A percentile compares a stretch with the other conserved stretches of the same genome.
Evolutionary conservation across 2,113 vertebrate species (phyloP).

Genomic region (Etia nguti): DNA sequence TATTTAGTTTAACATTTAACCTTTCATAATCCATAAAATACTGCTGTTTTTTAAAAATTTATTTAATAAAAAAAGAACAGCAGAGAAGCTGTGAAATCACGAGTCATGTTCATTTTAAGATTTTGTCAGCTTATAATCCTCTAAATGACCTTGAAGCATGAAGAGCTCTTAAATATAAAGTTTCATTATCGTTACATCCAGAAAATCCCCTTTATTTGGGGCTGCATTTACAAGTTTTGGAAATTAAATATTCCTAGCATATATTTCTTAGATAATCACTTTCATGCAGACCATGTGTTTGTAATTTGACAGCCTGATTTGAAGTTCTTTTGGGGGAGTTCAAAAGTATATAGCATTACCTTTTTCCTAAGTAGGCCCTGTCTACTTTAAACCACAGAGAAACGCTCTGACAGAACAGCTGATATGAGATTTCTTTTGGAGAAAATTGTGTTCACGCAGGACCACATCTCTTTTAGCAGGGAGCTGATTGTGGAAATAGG

Average conservation of each 20-base stretch:
- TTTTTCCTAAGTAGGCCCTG: not conserved
- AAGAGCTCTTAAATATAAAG: not conserved
- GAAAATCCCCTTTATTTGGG: not conserved
- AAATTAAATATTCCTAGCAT: not conserved
- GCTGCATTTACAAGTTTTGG: not conserved
- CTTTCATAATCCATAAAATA: not conserved
- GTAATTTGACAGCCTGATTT: not conserved
- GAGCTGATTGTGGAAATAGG: not conserved
- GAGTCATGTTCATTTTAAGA: not conserved
- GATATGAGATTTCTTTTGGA: not conserved
- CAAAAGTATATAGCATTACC: not conserved
- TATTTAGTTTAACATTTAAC: not conserved
- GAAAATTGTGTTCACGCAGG: not conserved
- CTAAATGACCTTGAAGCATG: not conserved
- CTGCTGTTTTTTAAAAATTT: rapidly evolving
- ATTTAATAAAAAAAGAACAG: not conserved
- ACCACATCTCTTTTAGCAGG: not conserved
- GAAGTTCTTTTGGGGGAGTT: not conserved
- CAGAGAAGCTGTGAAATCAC: not conserved
- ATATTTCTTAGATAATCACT: not conserved
- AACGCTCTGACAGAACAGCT: not conserved
- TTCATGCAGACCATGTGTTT: not conserved
- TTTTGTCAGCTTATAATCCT: not conserved
- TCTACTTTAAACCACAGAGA: not conserved
- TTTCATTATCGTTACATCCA: not conserved